Percentiles rank a stretch among this genome's conserved stretches.
These are phyloP conservation scores for Drosophila kepulauana DNA, from an alignment of 1,140 invertebrate species.

Conservation along the genomic window DNA sequence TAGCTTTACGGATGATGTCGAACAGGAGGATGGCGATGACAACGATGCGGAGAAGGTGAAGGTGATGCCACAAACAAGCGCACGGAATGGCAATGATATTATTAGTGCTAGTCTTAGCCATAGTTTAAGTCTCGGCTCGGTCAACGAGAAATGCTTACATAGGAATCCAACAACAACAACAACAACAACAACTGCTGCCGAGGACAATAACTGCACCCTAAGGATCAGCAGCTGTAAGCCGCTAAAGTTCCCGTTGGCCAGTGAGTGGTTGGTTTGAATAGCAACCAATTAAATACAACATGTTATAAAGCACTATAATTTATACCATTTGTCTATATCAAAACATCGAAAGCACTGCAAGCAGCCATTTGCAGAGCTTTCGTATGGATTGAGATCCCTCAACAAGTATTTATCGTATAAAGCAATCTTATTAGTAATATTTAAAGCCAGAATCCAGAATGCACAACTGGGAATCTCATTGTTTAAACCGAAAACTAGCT, in stretches of 20 bases:
- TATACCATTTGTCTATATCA: neutral
- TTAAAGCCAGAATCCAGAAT: slow-evolving; percentile 17
- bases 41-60: neutral
- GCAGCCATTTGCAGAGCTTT: slow-evolving; percentile 72
- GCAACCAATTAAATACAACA: neutral
- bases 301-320: neutral
- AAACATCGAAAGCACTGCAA: slow-evolving; percentile 53
- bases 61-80: slow-evolving; percentile 9
- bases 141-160: slow-evolving; percentile 43
- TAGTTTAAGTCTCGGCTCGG: slow-evolving; percentile 70
- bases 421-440: slow-evolving; percentile 14
- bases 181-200: slow-evolving; percentile 62
- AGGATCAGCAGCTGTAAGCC: slow-evolving; percentile 80
- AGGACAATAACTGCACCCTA: slow-evolving; percentile 81
- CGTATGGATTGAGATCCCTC: neutral
- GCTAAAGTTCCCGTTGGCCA: slow-evolving; percentile 81
- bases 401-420: slow-evolving; percentile 35
- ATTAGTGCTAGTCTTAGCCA: slow-evolving; percentile 69
- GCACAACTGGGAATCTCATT: slow-evolving; percentile 45
- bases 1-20: slow-evolving; percentile 48
- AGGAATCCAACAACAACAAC: slow-evolving; percentile 32
- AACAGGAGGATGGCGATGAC: slow-evolving; percentile 8
- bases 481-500: slow-evolving; percentile 42
- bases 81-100: slow-evolving; percentile 65
- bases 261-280: slow-evolving; percentile 80